These are phyloP conservation scores for Phoeniculus purpureus DNA, from an alignment of 2,797 vertebrate species.

Conservation along the genomic window DNA sequence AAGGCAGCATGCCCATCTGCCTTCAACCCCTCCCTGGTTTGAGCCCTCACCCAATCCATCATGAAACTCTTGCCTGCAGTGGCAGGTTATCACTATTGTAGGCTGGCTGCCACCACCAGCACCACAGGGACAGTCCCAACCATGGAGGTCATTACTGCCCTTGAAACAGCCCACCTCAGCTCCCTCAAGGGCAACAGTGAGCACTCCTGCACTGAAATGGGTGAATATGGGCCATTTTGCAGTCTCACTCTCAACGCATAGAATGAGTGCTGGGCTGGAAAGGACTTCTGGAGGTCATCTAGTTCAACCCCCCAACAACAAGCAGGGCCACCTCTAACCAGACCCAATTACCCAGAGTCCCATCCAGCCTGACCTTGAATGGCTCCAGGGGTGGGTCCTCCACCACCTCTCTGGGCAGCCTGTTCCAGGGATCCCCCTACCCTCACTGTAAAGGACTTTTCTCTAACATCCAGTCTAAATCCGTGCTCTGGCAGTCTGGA, in stretches of 20 bases:
- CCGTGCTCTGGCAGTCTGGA: background rate
- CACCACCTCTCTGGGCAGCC: too few species aligned
- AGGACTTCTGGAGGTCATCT: too few species aligned
- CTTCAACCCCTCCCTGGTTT: background rate
- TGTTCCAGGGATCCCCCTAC: too few species aligned
- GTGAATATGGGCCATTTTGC: background rate
- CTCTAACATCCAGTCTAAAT: too few species aligned
- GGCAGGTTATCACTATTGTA: background rate
- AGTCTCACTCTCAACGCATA: background rate
- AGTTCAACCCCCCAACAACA: too few species aligned
- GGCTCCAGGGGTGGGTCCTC: too few species aligned
- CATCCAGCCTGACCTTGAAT: too few species aligned
- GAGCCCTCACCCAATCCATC: accelerated
- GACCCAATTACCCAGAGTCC: too few species aligned
- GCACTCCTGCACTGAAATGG: background rate
- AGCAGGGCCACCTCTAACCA: too few species aligned
- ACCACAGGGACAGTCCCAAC: background rate
- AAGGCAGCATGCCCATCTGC: background rate
- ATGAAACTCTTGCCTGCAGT: background rate
- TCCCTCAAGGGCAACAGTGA: background rate
- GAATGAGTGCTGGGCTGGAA: too few species aligned
- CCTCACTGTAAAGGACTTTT: too few species aligned
- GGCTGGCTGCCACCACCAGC: background rate
- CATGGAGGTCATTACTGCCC: background rate
- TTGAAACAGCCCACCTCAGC: background rate